Conservation (phyloP, 2,113 vertebrate species). For the Dolichallabes microphthalmus region DNA sequence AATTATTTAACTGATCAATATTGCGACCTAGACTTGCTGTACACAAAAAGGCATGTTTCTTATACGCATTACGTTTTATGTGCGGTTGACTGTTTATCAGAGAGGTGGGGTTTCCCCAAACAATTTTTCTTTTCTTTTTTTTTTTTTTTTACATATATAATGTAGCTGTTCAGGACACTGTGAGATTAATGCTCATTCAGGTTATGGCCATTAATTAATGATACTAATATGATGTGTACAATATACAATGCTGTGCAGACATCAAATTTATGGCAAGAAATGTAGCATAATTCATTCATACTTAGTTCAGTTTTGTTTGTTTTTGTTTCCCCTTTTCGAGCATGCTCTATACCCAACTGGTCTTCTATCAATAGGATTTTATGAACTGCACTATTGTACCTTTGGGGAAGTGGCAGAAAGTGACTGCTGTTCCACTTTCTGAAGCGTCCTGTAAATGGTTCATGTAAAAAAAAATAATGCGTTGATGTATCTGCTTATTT, state of each 20-base stretch:
- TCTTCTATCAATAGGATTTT: neutral
- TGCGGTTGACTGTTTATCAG: neutral
- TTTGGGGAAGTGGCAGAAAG: neutral
- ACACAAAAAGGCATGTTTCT: slow-evolving; percentile 16
- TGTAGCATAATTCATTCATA: slow-evolving; percentile 20
- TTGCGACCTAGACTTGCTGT: slow-evolving; percentile 7
- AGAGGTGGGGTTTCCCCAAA: no score
- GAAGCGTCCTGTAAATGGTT: slow-evolving; percentile 53
- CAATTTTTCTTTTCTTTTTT: slow-evolving; percentile 33
- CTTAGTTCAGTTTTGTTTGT: neutral
- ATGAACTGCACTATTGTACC: slow-evolving; percentile 36
- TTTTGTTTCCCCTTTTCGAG: neutral
- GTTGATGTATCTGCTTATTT: slow-evolving; percentile 50
- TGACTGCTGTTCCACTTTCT: slow-evolving; percentile 16
- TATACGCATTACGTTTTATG: neutral
- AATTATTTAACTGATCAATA: slow-evolving; percentile 9
- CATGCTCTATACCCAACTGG: slow-evolving; percentile 1
- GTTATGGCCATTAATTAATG: slow-evolving; percentile 26
- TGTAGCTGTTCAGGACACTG: slow-evolving; percentile 65
- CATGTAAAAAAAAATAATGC: slow-evolving; percentile 48
- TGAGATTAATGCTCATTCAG: slow-evolving; percentile 57
- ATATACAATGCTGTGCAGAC: slow-evolving; percentile 2
- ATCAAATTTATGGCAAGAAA: neutral
- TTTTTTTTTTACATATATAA: slow-evolving; percentile 46
- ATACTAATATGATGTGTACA: neutral